Conservation (phyloP, 2,888 invertebrate species). For the Dermolepida albohirtum region DNA sequence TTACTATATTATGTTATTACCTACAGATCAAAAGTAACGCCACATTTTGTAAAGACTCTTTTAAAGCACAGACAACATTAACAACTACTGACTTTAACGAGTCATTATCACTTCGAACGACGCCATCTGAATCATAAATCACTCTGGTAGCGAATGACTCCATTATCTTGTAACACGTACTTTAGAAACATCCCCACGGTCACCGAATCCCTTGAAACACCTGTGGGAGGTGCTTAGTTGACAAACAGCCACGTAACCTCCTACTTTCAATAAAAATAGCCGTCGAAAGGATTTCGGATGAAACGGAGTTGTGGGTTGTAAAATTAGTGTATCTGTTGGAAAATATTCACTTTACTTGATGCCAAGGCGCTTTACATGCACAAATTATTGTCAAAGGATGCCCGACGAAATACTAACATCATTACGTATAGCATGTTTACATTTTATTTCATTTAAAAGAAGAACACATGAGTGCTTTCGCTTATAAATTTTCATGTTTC, state of each 20-base stretch:
- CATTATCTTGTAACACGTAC: neutral
- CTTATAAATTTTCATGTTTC: neutral
- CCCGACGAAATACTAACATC: neutral
- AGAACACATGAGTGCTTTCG: neutral
- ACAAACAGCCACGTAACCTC: constrained; percentile 13
- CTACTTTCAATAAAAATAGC: constrained; percentile 26
- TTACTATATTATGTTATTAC: no score
- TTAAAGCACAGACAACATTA: no score
- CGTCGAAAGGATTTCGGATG: neutral
- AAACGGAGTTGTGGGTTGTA: constrained; percentile 9
- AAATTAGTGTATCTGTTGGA: constrained; percentile 18
- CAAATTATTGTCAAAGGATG: constrained; percentile 10
- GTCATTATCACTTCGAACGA: no score
- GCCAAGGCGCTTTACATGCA: neutral
- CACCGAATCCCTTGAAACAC: constrained; percentile 12
- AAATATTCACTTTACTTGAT: constrained; percentile 1
- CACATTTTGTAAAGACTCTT: no score
- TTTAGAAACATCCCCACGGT: neutral
- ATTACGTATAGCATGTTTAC: constrained; percentile 11
- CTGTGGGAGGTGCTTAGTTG: constrained; percentile 27
- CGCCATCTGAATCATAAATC: no score
- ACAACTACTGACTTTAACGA: no score
- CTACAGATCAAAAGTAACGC: no score
- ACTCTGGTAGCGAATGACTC: neutral
- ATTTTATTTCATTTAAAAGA: constrained; percentile 16